Base-by-base conservation (phyloP, 2,888 invertebrate genomes). In the Yponomeuta sedellus region DNA sequence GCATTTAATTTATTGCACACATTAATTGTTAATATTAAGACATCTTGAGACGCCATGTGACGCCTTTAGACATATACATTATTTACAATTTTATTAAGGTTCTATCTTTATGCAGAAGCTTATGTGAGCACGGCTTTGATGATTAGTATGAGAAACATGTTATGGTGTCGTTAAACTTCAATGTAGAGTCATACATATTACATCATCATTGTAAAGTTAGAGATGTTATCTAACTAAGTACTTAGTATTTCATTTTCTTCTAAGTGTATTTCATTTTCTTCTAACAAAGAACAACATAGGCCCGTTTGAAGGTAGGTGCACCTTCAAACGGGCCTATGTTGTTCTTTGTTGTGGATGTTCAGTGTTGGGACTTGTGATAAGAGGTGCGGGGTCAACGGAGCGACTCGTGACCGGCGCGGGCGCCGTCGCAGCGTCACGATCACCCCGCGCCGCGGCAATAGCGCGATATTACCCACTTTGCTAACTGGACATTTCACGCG, bases 401-500 rank as follows among this genome's bases (percentile, higher is more conserved):
- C 82, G 81, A 81, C 80, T 89, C 90, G 90, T 88, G 90, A 89
- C 86, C 81, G 70, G 68, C 69, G 77, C 74, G 72, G 34, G 34
- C 34, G 34, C 69, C 73, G 70, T 68, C 69, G 77, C 74, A 72
- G 70, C 81, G 84, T 87, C 88, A 88, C 90, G 89, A 88, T 77
- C 77, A 81, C 80, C 81, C 75, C 79, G 79, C 81, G 82, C 83
- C 82, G 85, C 84, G 79, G 82, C 84, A 86, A 88, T 85, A 86
- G 89, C 88, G 86, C 83, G 85, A 85, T 88, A 88, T 87, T 88
- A 86, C 85, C 63, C 63, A 63, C 63, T 61, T 88, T 82, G 86
- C 87, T 88, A 87, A 89, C 88, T 85, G 88, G 83, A 85, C 83
- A 88, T 88, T 89, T 88, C 88, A 88, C 88, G 88, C 88, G 82